Percentiles rank a stretch among this genome's conserved stretches.
phyloP scores from a whole-genome alignment of 2,113 vertebrate species.

The Ellobius talpinus region DNA sequence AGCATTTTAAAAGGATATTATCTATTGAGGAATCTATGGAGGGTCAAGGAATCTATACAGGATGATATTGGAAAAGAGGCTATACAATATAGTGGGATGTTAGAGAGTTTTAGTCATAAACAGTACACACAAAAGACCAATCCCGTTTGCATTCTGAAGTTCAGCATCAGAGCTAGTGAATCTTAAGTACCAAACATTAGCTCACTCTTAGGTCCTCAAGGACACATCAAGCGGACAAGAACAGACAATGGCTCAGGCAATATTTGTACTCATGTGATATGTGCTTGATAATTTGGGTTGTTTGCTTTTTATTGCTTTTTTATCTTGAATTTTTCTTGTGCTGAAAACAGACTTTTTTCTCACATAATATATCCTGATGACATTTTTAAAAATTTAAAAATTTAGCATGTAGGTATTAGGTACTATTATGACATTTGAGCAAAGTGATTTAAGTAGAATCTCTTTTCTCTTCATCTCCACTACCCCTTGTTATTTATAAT shows the following conservation, averaged over 20 bases:
- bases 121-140: neutral
- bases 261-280: conserved; percentile 14
- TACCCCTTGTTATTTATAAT: too few relatives aligned
- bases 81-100: neutral
- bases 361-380: neutral
- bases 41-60: neutral
- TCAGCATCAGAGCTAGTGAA: conserved; percentile 5
- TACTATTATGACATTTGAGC: neutral
- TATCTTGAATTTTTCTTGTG: neutral
- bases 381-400: neutral
- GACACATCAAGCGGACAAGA: neutral
- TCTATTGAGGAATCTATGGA: neutral
- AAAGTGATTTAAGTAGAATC: neutral
- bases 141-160: conserved; percentile 1
- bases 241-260: neutral
- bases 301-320: neutral
- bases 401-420: neutral
- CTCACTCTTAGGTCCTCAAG: neutral
- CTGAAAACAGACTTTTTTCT: neutral
- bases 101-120: neutral
- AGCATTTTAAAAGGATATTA: neutral
- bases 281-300: neutral
- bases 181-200: neutral
- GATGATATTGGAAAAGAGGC: neutral
- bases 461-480: too few relatives aligned